These are phyloP conservation scores for Turritopsis rubra DNA, from an alignment of 30 jellyfish, hydroid and myxozoan species.

Conservation along the genomic window DNA sequence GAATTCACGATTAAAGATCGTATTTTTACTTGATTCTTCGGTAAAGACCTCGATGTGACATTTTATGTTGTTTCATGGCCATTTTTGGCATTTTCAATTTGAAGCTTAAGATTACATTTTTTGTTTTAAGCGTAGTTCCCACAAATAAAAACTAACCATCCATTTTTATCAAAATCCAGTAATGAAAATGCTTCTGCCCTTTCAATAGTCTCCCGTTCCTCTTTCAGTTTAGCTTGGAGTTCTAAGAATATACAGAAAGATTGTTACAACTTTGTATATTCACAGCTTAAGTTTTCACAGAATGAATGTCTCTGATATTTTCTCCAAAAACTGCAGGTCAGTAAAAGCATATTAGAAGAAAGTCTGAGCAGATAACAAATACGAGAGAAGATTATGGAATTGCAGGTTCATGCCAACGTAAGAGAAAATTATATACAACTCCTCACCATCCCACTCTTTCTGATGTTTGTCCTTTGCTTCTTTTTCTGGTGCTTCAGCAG, in stretches of 20 bases:
- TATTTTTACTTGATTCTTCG: too few species aligned
- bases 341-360: too few species aligned
- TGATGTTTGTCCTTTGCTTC: slow-evolving; percentile 89
- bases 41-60: too few species aligned
- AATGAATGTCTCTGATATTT: background rate
- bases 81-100: too few species aligned
- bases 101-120: too few species aligned
- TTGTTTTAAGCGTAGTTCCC: background rate
- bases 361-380: too few species aligned
- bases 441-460: slow-evolving; percentile 79
- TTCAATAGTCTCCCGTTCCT: slow-evolving; percentile 45
- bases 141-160: slow-evolving; percentile 55
- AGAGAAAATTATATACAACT: background rate
- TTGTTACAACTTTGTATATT: background rate
- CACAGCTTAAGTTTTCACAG: background rate
- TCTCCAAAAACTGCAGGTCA: background rate
- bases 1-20: too few species aligned
- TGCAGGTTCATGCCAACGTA: too few species aligned
- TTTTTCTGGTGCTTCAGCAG: slow-evolving; percentile 83
- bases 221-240: slow-evolving; percentile 53
- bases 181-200: slow-evolving; percentile 55
- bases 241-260: slow-evolving; percentile 26
- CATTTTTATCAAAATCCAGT: slow-evolving; percentile 69
- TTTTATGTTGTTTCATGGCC: too few species aligned
- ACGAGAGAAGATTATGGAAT: too few species aligned